Evolutionary conservation across 2,797 vertebrate species (phyloP).

Genomic region (Rachycentron canadum): DNA sequence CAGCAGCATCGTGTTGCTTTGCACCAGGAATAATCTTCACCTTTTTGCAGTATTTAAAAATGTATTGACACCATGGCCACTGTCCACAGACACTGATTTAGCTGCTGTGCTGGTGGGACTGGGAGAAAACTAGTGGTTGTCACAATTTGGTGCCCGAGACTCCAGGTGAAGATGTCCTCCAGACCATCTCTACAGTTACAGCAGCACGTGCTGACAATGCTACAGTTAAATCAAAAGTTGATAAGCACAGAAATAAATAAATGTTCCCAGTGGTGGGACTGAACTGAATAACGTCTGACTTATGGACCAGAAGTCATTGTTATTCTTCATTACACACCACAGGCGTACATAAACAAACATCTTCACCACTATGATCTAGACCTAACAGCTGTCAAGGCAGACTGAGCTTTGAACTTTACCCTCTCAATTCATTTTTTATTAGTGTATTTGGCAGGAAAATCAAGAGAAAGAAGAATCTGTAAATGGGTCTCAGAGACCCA

Average conservation of each 20-base stretch:
- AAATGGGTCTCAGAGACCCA: not conserved
- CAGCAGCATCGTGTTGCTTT: not conserved
- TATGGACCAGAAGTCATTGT: too few relatives aligned
- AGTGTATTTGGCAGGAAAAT: not conserved
- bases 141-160: not conserved
- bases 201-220: conserved; percentile 7
- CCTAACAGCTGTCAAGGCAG: too few relatives aligned
- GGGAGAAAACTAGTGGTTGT: not conserved
- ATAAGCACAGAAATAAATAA: not conserved
- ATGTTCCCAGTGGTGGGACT: conserved; percentile 17
- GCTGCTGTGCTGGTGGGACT: conserved; percentile 3
- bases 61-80: not conserved
- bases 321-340: too few relatives aligned
- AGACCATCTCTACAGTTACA: not conserved
- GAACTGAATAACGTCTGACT: too few relatives aligned
- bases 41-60: not conserved
- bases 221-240: not conserved
- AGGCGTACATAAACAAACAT: not conserved
- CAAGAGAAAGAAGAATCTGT: not conserved
- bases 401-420: not conserved
- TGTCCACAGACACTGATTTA: not conserved
- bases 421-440: not conserved
- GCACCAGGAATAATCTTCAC: conserved; percentile 23
- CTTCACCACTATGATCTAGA: not conserved
- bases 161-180: not conserved